A percentile compares a stretch with the other conserved stretches of the same genome.
Conservation (phyloP, 2,113 vertebrate genomes). For the Oncorhynchus masou region DNA sequence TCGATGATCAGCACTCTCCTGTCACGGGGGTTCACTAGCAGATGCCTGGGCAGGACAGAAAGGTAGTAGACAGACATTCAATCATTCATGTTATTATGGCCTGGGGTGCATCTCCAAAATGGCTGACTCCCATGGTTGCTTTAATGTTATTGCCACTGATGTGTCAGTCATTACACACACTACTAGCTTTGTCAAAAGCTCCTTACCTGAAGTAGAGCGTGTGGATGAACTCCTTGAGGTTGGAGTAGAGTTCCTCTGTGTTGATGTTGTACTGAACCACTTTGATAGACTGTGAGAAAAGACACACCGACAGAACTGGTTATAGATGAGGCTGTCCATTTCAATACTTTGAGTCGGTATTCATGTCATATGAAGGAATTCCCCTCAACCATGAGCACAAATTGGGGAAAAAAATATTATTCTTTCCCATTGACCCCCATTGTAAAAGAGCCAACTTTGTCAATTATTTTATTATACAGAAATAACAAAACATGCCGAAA, state of each 20-base stretch:
- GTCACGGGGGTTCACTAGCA: constrained; percentile 96
- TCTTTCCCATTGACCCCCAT: too few relatives aligned
- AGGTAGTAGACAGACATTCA: neutral
- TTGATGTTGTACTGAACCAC: constrained; percentile 98
- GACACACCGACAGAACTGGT: neutral
- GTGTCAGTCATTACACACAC: neutral
- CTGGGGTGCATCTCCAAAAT: too few relatives aligned
- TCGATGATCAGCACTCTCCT: constrained; percentile 96
- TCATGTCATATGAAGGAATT: too few relatives aligned
- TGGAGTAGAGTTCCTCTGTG: constrained; percentile 94
- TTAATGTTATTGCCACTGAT: too few relatives aligned
- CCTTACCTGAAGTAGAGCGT: constrained; percentile 94
- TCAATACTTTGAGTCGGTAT: too few relatives aligned
- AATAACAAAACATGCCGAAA: too few relatives aligned
- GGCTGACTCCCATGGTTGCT: too few relatives aligned
- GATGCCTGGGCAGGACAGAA: constrained; percentile 74
- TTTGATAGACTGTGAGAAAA: constrained; percentile 79
- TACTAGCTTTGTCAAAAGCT: neutral
- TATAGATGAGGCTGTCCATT: constrained; percentile 17
- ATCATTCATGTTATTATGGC: too few relatives aligned
- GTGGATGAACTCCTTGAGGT: constrained; percentile 97
- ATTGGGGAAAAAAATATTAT: too few relatives aligned
- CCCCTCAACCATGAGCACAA: too few relatives aligned
- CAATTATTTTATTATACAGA: too few relatives aligned
- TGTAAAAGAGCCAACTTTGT: too few relatives aligned